Evolutionary conservation across 2,888 invertebrate genomes (phyloP), one percentile per base, ranked within the genome.

Genomic region (Netelia melanura): DNA sequence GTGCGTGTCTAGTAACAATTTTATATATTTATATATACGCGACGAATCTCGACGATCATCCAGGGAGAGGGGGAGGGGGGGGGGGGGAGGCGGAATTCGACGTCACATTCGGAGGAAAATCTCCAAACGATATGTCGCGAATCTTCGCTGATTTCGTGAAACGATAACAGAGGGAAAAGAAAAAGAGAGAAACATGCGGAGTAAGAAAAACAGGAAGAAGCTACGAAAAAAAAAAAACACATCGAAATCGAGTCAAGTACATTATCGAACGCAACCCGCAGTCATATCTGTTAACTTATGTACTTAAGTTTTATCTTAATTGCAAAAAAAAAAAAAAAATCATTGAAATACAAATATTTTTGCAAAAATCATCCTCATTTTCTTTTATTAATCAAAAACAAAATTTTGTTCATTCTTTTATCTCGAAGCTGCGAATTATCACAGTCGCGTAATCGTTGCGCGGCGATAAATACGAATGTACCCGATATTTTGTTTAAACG

Each of bases 1-100:
- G n/a, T 74, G 77, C 67, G 67, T 72, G 67, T 72, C 77, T 76
- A 76, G 64, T 68, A 67, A 84, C 85, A 76, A 75, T 85, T 74
- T 71, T 44, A 72, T 84, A 82, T 75, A 68, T 81, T 87, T 70
- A 43, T 44, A 62, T 65, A 58, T 76, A 21, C 61, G 44, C 77
- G 70, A 74, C 10, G 54, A 23, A 61, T 67, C 21, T 21, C 54
- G 17, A 23, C 43, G 72, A 80, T 68, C 58, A 54, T 5, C 30
- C 71, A 17, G 17, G 0, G 17, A 17, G 17, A 0, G 17, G 17
- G 17, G 17, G 17, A 0, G 17, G 17, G 17, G 17, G 17, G 17
- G 17, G 17, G 17, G 17, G 17, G 17, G 17, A 0, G 17, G 30
- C 38, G 38, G 56, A 70, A 5, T 62, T 48, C 48, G 72, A 72